Evolutionary conservation across 2,113 vertebrate genomes (phyloP).

Genomic region (Pontoporia blainvillei): DNA sequence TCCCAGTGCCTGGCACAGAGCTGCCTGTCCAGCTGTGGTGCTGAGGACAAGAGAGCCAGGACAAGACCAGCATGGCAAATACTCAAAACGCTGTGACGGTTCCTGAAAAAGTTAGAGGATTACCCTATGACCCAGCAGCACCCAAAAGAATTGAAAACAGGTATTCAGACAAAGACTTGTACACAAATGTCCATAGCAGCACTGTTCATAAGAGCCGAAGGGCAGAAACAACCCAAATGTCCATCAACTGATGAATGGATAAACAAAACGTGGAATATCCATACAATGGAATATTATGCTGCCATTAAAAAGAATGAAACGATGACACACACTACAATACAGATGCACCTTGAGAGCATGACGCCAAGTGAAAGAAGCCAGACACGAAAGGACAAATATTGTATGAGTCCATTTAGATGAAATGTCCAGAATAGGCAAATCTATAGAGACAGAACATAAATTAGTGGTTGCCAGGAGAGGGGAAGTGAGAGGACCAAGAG

Average conservation of each 20-base stretch:
- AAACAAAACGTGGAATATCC: accelerated
- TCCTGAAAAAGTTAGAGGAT: neutral
- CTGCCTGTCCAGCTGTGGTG: neutral
- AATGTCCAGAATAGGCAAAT: neutral
- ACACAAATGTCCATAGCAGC: neutral
- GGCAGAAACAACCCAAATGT: neutral
- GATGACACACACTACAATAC: accelerated
- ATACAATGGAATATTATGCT: neutral
- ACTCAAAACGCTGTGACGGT: neutral
- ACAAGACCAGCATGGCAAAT: neutral
- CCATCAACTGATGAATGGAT: neutral
- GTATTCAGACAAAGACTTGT: neutral
- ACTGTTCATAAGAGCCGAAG: neutral
- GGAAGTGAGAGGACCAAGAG: neutral
- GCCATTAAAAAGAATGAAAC: neutral
- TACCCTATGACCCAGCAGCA: neutral
- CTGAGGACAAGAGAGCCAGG: neutral
- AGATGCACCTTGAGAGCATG: neutral
- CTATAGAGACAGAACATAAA: neutral
- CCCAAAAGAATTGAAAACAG: neutral
- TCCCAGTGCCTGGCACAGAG: neutral
- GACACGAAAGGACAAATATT: neutral
- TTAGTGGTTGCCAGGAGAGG: neutral
- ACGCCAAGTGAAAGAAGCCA: neutral
- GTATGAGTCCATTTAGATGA: neutral